Evolutionary conservation across 2,888 invertebrate genomes (phyloP), one percentile per base, ranked within the genome.

Genomic region (Dicranocentrus wangi): DNA sequence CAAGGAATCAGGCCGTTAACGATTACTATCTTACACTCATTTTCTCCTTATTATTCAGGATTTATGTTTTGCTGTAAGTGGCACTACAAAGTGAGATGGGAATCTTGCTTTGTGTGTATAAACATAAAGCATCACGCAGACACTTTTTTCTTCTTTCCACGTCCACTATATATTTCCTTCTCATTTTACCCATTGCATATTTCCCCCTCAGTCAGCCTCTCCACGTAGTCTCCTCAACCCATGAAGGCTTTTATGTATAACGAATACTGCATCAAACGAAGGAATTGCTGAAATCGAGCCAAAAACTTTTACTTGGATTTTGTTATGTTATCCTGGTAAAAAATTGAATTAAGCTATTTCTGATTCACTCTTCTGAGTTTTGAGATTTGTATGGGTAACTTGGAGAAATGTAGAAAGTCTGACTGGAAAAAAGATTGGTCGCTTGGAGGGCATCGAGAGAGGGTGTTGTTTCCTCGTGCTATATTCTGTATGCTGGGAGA

Each of bases 301-400:
- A 75, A 66, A 58, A 68, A 39, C 58, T 27, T 27, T n/a, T 17
- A 43, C 21, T 39, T 58, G 43, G 28, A 66, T 17, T 58, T 15
- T 5, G 25, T 5, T 5, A 25, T 66, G 75, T 53, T 23, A 43
- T 21, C 65, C 21, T 2, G 58, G 21, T 42, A 75, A 66, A 66
- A 73, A 75, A 75, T 75, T 75, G 75, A 75, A 75, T 75, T 75
- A 75, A 66, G 28, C 25, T 42, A 42, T 25, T 51, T 51, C 13
- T 51, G 39, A 39, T 13, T 10, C 17, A n/a, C 10, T 51, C 2
- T n/a, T 39, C 7, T 21, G 47, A 0, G 47, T 27, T 47, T 25
- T 15, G 25, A 10, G 39, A 39, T 5, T 39, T 39, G 13, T 13
- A 13, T 39, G 13, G 39, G 13, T 5, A 39, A 13, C 39, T 39